Conservation (phyloP, 2,797 vertebrate genomes). For the Fistularia tabacaria region DNA sequence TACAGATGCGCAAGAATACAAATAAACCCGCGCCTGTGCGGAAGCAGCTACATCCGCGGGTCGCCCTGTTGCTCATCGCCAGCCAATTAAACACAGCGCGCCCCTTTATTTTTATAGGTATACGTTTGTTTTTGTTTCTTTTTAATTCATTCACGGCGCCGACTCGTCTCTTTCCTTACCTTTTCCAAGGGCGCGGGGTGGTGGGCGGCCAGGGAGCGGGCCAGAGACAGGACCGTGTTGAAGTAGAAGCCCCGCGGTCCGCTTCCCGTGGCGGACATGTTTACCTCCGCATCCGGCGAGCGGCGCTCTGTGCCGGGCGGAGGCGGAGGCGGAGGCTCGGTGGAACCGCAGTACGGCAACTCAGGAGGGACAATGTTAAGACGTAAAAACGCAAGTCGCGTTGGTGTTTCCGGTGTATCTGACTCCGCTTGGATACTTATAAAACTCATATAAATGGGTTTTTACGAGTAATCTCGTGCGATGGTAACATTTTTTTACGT, state of each 20-base stretch:
- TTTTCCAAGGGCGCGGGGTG: constrained; percentile 87
- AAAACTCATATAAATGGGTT: background rate
- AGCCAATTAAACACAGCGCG: background rate
- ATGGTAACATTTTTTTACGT: background rate
- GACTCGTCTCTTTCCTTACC: constrained; percentile 64
- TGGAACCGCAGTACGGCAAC: constrained; percentile 67
- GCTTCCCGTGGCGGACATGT: constrained; percentile 73
- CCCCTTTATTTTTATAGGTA: too few relatives aligned
- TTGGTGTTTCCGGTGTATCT: too few relatives aligned
- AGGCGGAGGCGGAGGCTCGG: constrained; percentile 9
- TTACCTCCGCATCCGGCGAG: constrained; percentile 53
- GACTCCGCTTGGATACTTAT: too few relatives aligned
- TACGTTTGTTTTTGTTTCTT: too few relatives aligned
- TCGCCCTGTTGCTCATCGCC: constrained; percentile 27
- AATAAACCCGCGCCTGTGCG: constrained; percentile 45
- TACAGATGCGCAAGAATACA: constrained; percentile 6
- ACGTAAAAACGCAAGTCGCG: too few relatives aligned
- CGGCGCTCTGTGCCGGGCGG: constrained; percentile 6
- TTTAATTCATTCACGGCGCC: background rate
- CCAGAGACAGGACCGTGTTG: constrained; percentile 91
- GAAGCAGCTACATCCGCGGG: constrained; percentile 53
- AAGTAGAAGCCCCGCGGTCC: constrained; percentile 89
- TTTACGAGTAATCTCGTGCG: background rate
- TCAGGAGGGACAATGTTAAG: constrained; percentile 55
- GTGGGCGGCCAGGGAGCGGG: constrained; percentile 89